Conservation (phyloP, 2,113 vertebrate genomes). For the Erpornis zantholeuca region DNA sequence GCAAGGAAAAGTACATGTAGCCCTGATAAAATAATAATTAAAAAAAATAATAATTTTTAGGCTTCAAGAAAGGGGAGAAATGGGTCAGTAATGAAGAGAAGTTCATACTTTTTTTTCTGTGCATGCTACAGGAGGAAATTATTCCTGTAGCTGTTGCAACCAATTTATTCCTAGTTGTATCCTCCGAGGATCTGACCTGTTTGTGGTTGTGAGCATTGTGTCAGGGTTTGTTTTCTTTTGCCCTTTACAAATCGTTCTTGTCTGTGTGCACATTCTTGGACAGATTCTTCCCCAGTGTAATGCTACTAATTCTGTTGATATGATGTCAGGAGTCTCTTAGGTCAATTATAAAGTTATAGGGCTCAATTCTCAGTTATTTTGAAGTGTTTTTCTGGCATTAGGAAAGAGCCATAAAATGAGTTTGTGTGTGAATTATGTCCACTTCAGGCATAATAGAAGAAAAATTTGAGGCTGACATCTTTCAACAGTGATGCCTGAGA, state of each 20-base stretch:
- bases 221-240: constrained; percentile 22
- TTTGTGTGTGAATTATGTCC: background rate
- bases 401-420: background rate
- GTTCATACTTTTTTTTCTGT: background rate
- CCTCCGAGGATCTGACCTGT: constrained; percentile 22
- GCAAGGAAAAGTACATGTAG: background rate
- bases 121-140: background rate
- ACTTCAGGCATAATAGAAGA: background rate
- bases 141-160: background rate
- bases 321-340: constrained; percentile 34
- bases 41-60: background rate
- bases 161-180: constrained; percentile 4
- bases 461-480: background rate
- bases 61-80: background rate
- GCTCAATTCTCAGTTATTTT: constrained; percentile 3
- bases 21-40: background rate
- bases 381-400: background rate
- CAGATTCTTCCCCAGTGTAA: constrained; percentile 35
- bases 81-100: background rate
- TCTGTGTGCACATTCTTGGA: constrained; percentile 1
- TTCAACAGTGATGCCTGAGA: background rate
- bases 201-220: constrained; percentile 21
- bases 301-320: constrained; percentile 43
- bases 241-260: constrained; percentile 1
- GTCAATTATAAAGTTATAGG: constrained; percentile 15